Conservation (phyloP, 1,140 invertebrate genomes). For the Calephelis virginiensis region DNA sequence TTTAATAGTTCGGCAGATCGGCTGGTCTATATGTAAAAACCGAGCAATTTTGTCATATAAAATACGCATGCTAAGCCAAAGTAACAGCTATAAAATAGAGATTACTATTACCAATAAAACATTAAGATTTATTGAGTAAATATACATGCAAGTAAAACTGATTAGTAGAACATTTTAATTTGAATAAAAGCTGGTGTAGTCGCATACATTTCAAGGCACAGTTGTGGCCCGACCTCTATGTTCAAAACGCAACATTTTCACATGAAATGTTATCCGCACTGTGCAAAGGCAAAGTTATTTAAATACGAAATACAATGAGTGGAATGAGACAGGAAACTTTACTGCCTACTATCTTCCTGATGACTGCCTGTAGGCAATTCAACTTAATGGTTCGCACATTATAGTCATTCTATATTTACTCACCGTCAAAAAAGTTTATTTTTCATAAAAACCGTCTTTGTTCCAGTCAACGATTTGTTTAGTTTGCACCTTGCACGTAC, state of each 20-base stretch:
- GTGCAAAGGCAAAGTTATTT: neutral
- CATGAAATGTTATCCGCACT: neutral
- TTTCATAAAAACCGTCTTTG: neutral
- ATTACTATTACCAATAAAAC: too few species aligned
- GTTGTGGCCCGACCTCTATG: neutral
- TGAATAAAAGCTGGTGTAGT: neutral
- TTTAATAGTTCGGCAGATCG: too few species aligned
- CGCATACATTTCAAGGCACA: neutral
- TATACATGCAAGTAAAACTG: neutral
- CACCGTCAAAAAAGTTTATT: constrained; percentile 10
- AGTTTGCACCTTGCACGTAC: too few species aligned
- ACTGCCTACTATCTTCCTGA: too few species aligned
- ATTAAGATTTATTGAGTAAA: too few species aligned
- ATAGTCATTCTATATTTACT: constrained; percentile 2
- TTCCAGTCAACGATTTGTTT: constrained; percentile 2
- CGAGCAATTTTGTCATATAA: too few species aligned
- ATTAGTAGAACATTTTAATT: neutral
- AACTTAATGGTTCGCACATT: constrained; percentile 8
- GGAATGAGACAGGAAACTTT: constrained; percentile 2
- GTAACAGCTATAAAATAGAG: too few species aligned
- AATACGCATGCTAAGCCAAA: too few species aligned
- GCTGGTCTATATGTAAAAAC: too few species aligned
- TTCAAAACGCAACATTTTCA: neutral
- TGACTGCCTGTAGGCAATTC: too few species aligned
- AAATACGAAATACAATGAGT: neutral